phyloP scores from a whole-genome alignment of 2,888 invertebrate genomes.

The Callimorpha dominula region DNA sequence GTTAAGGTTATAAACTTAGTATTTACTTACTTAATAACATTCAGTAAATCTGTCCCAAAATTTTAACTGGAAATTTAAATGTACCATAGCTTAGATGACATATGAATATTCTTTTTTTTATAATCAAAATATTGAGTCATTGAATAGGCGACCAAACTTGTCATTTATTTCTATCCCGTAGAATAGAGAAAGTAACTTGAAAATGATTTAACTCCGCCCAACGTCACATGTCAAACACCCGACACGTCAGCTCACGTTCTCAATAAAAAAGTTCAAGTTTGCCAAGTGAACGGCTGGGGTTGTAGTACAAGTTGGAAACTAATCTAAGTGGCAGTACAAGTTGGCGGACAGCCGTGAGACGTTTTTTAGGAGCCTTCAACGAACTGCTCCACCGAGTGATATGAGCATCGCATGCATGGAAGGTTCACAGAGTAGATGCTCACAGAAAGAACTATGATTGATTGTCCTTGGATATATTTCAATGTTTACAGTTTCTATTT shows the following conservation, averaged over 20 bases:
- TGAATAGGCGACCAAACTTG: background rate
- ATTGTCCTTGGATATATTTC: background rate
- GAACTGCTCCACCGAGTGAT: slow-evolving; percentile 73
- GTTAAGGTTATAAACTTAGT: too few species aligned
- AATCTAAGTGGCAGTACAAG: slow-evolving; percentile 83
- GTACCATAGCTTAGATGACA: too few species aligned
- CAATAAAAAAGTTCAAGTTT: slow-evolving; percentile 41
- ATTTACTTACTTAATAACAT: too few species aligned
- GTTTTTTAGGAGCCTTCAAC: slow-evolving; percentile 66
- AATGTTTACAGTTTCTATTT: background rate
- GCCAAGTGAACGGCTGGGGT: slow-evolving; percentile 39
- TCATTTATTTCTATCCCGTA: background rate
- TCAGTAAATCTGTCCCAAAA: too few species aligned
- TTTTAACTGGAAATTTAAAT: too few species aligned
- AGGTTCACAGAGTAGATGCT: slow-evolving; percentile 57
- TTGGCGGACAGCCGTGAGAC: slow-evolving; percentile 76
- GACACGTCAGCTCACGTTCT: slow-evolving; percentile 18
- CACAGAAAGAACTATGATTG: slow-evolving; percentile 29
- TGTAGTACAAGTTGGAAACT: slow-evolving; percentile 71
- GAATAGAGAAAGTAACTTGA: background rate
- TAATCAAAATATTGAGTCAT: too few species aligned
- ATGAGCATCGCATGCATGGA: slow-evolving; percentile 84
- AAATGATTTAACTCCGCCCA: background rate
- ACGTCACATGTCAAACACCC: slow-evolving; percentile 19
- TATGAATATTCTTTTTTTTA: too few species aligned